phyloP scores from a whole-genome alignment of 2,888 invertebrate species.

The Aethes cnicana region DNA sequence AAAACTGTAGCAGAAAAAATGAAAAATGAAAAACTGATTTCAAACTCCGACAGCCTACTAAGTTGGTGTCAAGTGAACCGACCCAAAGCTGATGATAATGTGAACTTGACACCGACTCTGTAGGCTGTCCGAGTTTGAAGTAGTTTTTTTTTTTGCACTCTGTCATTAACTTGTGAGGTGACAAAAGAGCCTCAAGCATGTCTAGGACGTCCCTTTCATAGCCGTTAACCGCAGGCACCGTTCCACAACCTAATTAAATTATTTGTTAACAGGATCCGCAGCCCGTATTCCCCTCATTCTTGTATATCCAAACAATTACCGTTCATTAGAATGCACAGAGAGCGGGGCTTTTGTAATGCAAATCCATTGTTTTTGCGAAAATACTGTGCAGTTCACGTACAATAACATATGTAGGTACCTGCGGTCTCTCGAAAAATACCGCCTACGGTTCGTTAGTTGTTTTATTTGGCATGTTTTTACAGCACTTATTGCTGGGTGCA shows the following conservation, averaged over 20 bases:
- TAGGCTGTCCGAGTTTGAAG: too few relatives aligned
- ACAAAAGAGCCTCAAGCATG: slow-evolving; percentile 19
- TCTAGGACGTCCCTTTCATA: slow-evolving; percentile 17
- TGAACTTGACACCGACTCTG: too few relatives aligned
- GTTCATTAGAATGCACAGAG: slow-evolving; percentile 66
- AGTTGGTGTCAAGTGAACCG: too few relatives aligned
- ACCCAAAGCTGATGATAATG: too few relatives aligned
- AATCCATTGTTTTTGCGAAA: slow-evolving; percentile 63
- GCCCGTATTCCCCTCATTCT: slow-evolving; percentile 50
- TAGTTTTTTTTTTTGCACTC: too few relatives aligned
- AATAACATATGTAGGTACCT: slow-evolving; percentile 21
- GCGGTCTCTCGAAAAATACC: slow-evolving; percentile 14
- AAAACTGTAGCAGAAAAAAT: too few relatives aligned
- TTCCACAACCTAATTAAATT: slow-evolving; percentile 28
- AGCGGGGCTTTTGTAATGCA: slow-evolving; percentile 62
- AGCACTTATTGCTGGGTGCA: slow-evolving; percentile 11
- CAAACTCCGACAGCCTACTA: too few relatives aligned
- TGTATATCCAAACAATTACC: slow-evolving; percentile 71
- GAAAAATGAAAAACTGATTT: too few relatives aligned
- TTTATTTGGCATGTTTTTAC: slow-evolving; percentile 15
- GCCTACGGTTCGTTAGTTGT: slow-evolving; percentile 18
- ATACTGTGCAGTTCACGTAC: slow-evolving; percentile 29
- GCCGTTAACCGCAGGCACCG: slow-evolving; percentile 7
- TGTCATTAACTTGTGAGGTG: slow-evolving; percentile 6
- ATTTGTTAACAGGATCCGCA: slow-evolving; percentile 53